Evolutionary conservation across 2,797 vertebrate species (phyloP).

Genomic region (Sebastes diaconus): DNA sequence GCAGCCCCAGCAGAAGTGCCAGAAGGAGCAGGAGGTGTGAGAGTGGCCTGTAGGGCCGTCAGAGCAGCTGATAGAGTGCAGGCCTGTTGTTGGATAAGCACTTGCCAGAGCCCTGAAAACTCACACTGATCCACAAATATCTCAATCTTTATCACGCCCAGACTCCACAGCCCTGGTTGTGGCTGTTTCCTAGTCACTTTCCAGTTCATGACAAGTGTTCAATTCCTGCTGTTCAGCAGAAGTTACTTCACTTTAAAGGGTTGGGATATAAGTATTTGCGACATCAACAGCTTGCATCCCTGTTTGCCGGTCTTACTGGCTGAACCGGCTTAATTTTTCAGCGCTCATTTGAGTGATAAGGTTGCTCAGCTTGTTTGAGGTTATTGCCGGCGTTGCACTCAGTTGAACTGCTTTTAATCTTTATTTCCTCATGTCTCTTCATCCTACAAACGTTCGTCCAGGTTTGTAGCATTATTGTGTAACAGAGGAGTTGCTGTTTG

Average conservation of each 20-base stretch:
- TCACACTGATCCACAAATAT: conserved; percentile 36
- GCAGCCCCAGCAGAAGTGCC: conserved; percentile 40
- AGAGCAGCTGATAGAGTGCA: conserved; percentile 47
- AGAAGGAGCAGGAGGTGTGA: conserved; percentile 36
- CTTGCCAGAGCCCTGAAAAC: conserved; percentile 35
- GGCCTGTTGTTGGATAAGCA: conserved; percentile 32
- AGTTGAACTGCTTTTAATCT: conserved; percentile 1
- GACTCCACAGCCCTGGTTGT: not conserved
- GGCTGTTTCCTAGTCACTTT: not conserved
- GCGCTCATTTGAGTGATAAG: conserved; percentile 2
- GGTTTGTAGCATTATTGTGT: not conserved
- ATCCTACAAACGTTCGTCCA: not conserved
- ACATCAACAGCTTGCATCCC: not conserved
- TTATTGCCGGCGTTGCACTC: not conserved
- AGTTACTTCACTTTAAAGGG: not conserved
- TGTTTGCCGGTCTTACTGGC: conserved; percentile 15
- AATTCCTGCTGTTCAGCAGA: not conserved
- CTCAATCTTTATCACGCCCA: not conserved
- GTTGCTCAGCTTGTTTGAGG: conserved; percentile 20
- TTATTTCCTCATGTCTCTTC: conserved; percentile 2
- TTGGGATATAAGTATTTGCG: not conserved
- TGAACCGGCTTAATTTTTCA: conserved; percentile 42
- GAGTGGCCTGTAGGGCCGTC: conserved; percentile 1
- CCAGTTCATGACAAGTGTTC: not conserved
- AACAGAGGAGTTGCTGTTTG: not conserved